Evolutionary conservation across 2,888 invertebrate species (phyloP), one percentile per base, ranked within the genome.

Genomic region (Cancer borealis): DNA sequence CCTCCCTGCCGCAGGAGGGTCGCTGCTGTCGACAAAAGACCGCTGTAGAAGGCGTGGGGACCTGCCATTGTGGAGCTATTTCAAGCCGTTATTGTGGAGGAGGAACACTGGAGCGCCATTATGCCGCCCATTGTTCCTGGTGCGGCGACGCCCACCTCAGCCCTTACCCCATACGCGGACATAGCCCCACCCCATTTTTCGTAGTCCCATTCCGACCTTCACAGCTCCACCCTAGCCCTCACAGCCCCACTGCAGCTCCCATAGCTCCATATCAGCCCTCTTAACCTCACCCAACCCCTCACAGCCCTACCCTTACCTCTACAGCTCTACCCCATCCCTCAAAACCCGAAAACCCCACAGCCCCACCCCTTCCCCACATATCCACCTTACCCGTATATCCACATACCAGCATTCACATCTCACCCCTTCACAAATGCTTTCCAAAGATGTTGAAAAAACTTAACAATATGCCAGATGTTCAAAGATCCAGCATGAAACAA

Each of bases 31-130:
- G 47, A 88, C 46, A 88, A 46, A 49, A 88, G 88, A 26, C n/a
- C 46, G 46, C 1, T 39, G 90, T 90, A 26, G 60, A 21, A 30
- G 90, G 90, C 60, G 90, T 54, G 90, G 17, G 90, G 49, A 49
- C 49, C 60, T 49, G 90, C 90, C 47, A 60, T n/a, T 90, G 30
- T 60, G 26, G 60, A 17, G 90, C 90, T 60, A 54, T 90, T 90
- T 54, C 54, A 14, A 12, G 90, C 10, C 90, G 30, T 90, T 47
- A 54, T 90, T 90, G 30, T 90, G 39, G 79, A 79, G 79, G 79
- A 79, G 30, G 79, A 79, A 79, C 79, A 79, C 79, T 10, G 79
- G 79, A 79, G 79, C 30, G 79, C 79, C 79, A 79, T 79, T 79
- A 79, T 79, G 79, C 79, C 79, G 26, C 12, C 30, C 30, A 79